Base-by-base conservation (phyloP, 2,113 vertebrate genomes). In the Larimichthys crocea region DNA sequence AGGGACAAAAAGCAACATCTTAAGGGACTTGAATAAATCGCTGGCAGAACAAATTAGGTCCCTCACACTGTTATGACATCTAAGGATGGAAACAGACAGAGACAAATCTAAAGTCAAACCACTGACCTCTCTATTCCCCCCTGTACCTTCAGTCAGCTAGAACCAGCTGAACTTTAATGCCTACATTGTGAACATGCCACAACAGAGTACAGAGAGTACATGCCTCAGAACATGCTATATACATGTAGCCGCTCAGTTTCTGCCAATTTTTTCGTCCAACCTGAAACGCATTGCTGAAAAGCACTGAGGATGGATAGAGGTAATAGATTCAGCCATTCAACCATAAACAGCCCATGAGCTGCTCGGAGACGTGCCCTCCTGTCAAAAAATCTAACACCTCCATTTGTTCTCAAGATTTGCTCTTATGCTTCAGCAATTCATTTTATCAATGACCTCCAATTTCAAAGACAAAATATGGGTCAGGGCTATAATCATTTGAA, bases 241-340 rank as follows among this genome's bases (percentile, higher is more conserved):
- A 64, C 56, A 46, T 55, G 68, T 66, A 17, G 59, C 46, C 3
- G 44, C 63, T 52, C 5, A 12, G 22, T 42, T 48, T 64, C 68
- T 68, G 35, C 7, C 48, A 50, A 20, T 61, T 76, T 81, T 63
- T 75, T 26, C 86, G 20, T 73, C 70, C 40, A 40, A 8, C 50
- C 63, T 29, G 57, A 74, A 74, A 73, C 44, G 35, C 52, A 52
- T 74, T 59, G 61, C 52, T 61, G 50, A 65, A 79, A 80, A 10
- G 29, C 57, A 68, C 55, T 29, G 52, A 78, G 49, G 72, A 66
- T 82, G 52, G 50, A 81, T 59, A n/a, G 69, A 53, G 74, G 70
- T 82, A 90, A 89, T 64, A 90, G 86, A 91, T 80, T 75, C 16
- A 64, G 62, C 80, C 53, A 20, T 67, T 87, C 85, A 79, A 56